These are phyloP conservation scores for Emydura subglobosa DNA, from an alignment of 2,113 vertebrate genomes.

Conservation along the genomic window DNA sequence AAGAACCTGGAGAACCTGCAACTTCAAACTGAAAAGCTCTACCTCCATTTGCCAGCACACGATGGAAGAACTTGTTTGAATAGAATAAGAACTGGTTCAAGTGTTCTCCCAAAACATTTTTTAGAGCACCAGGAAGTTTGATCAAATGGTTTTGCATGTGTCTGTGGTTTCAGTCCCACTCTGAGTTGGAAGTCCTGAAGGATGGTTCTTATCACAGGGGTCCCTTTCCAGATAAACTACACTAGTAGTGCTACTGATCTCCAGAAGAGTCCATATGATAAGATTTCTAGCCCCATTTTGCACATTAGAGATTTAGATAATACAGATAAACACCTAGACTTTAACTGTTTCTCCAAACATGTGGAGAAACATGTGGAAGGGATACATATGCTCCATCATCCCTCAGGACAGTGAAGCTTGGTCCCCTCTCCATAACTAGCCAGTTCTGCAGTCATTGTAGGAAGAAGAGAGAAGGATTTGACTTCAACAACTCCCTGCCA, in stretches of 20 bases:
- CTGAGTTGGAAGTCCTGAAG: background rate
- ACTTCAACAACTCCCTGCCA: background rate
- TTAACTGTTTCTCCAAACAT: background rate
- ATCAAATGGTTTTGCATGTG: background rate
- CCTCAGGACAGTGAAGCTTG: accelerated
- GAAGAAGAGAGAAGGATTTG: background rate
- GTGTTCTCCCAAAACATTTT: background rate
- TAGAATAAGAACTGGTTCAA: background rate
- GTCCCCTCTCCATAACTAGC: accelerated
- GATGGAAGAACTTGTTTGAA: background rate
- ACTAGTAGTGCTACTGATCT: background rate
- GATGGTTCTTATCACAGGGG: background rate
- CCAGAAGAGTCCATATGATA: background rate
- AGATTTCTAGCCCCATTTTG: background rate
- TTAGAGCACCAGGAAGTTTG: background rate
- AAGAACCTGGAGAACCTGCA: background rate
- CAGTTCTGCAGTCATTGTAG: background rate
- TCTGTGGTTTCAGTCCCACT: background rate
- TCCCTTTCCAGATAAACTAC: background rate
- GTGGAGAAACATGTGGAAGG: background rate
- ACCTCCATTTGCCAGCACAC: background rate
- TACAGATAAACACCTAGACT: background rate
- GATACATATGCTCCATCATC: background rate
- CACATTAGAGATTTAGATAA: background rate
- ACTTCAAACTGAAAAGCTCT: background rate